phyloP scores from a whole-genome alignment of 2,113 vertebrate species.

The Austrofundulus limnaeus region DNA sequence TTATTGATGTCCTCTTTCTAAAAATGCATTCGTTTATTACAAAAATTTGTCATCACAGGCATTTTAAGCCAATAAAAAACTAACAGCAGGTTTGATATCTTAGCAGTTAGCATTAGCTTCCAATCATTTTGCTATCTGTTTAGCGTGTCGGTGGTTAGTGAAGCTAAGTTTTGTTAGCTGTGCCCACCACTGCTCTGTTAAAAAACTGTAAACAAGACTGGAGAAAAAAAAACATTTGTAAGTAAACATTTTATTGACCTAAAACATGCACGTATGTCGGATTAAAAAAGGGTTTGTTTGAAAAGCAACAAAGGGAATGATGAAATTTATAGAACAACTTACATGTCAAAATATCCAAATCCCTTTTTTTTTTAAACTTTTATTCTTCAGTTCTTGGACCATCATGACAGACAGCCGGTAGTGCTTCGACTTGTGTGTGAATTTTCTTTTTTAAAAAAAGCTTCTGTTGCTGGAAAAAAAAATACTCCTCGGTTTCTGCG shows the following conservation, averaged over 20 bases:
- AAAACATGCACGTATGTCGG: conserved; percentile 78
- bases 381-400: conserved; percentile 31
- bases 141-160: too few species aligned
- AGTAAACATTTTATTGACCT: conserved; percentile 79
- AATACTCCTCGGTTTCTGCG: conserved; percentile 48
- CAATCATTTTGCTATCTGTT: too few species aligned
- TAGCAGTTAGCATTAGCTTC: too few species aligned
- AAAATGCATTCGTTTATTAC: too few species aligned
- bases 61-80: too few species aligned
- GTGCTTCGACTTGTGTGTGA: conserved; percentile 48
- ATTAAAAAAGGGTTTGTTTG: conserved; percentile 45
- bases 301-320: conserved; percentile 68
- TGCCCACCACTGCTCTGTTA: too few species aligned
- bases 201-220: conserved; percentile 45
- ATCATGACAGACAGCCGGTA: conserved; percentile 31
- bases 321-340: conserved; percentile 56
- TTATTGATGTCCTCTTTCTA: too few species aligned
- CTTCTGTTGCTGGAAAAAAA: conserved; percentile 42
- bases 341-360: conserved; percentile 60
- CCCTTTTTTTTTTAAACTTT: conserved; percentile 42
- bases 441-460: conserved; percentile 27
- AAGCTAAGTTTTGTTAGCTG: too few species aligned
- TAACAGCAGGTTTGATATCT: too few species aligned
- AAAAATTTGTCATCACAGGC: too few species aligned
- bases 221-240: conserved; percentile 56